Evolutionary conservation across 2,888 invertebrate genomes (phyloP).

Genomic region (Mellilla xanthometata): DNA sequence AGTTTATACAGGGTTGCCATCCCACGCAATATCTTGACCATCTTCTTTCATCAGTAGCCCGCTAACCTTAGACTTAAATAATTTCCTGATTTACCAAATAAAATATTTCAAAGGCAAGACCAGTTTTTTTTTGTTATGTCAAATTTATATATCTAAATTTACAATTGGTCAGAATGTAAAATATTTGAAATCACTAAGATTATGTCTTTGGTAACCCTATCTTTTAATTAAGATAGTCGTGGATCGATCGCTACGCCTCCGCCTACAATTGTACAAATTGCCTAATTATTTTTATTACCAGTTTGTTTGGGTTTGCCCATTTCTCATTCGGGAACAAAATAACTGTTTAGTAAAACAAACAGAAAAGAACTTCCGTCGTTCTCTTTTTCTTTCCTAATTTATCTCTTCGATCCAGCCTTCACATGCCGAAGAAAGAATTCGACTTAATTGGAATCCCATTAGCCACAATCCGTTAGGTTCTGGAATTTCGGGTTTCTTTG

Average conservation of each 20-base stretch:
- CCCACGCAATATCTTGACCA: neutral
- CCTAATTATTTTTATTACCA: constrained; percentile 79
- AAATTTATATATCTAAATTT: too few relatives aligned
- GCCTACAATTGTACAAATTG: constrained; percentile 67
- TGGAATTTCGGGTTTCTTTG: constrained; percentile 27
- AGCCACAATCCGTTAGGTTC: constrained; percentile 26
- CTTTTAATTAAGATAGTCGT: constrained; percentile 50
- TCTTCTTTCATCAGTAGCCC: neutral
- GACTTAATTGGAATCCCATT: constrained; percentile 34
- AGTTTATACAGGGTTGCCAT: constrained; percentile 39
- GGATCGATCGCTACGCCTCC: constrained; percentile 60
- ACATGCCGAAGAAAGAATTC: constrained; percentile 29
- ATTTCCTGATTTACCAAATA: too few relatives aligned
- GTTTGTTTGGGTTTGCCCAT: constrained; percentile 63
- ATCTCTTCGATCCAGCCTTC: constrained; percentile 20
- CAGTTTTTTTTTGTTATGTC: too few relatives aligned
- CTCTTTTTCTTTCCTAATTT: constrained; percentile 10
- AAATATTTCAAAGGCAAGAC: too few relatives aligned
- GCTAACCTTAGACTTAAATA: too few relatives aligned
- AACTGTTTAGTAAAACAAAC: constrained; percentile 14
- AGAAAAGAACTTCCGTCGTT: constrained; percentile 12
- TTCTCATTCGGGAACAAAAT: constrained; percentile 63
- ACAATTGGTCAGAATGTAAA: too few relatives aligned
- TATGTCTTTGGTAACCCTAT: constrained; percentile 37
- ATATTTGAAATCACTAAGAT: neutral